A percentile compares a stretch with the other conserved stretches of the same genome.
Conservation (phyloP, 2,888 invertebrate genomes). For the Drosophila paracracens region DNA sequence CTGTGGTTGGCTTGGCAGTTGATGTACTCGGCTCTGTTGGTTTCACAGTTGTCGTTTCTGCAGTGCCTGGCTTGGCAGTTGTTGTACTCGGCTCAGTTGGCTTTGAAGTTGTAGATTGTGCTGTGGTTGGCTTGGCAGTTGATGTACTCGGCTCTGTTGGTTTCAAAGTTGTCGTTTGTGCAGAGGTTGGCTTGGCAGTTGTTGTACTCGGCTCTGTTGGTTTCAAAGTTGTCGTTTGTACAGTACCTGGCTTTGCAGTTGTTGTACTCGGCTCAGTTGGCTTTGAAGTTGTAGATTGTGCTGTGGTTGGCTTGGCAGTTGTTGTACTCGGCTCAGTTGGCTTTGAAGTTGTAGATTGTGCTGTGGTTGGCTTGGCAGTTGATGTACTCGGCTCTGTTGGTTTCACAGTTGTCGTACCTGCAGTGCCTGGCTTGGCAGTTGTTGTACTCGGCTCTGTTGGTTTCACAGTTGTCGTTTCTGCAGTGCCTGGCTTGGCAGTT, state of each 20-base stretch:
- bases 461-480: accelerated
- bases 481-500: neutral
- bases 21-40: too few relatives aligned
- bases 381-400: too few relatives aligned
- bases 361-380: too few relatives aligned
- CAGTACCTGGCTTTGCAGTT: neutral
- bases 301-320: neutral
- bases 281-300: neutral
- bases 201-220: too few relatives aligned
- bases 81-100: too few relatives aligned
- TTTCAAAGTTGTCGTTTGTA: neutral
- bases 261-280: neutral
- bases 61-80: neutral
- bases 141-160: neutral
- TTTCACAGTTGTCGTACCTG: too few relatives aligned
- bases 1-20: too few relatives aligned
- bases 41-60: too few relatives aligned
- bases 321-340: neutral
- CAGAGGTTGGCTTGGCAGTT: too few relatives aligned
- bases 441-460: neutral
- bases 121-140: neutral
- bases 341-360: neutral
- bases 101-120: too few relatives aligned
- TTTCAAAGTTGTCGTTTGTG: neutral
- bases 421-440: neutral